Evolutionary conservation across 2,797 vertebrate genomes (phyloP).

Genomic region (Epinephelus coioides): DNA sequence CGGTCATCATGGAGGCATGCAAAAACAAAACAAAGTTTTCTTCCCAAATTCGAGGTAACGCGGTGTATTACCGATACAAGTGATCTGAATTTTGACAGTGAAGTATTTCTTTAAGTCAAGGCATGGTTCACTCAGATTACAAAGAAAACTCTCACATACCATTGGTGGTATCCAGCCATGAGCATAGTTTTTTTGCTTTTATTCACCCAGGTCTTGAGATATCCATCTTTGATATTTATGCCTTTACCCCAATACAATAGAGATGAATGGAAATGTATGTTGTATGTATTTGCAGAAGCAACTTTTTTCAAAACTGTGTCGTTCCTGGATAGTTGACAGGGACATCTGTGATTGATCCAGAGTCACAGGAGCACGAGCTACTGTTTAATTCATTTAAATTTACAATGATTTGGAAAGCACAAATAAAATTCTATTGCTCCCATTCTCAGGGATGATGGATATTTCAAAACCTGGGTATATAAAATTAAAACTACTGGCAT

Average conservation of each 20-base stretch:
- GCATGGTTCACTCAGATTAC: not conserved
- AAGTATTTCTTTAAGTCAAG: not conserved
- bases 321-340: not conserved
- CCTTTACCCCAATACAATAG: not conserved
- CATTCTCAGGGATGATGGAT: not conserved
- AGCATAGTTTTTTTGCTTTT: not conserved
- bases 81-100: no score
- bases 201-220: not conserved
- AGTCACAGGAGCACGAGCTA: not conserved
- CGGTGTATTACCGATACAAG: no score
- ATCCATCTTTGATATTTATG: not conserved
- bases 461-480: not conserved
- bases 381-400: not conserved
- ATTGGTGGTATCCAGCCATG: not conserved
- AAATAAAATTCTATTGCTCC: not conserved
- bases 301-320: not conserved
- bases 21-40: no score
- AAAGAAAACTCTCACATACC: not conserved
- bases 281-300: not conserved
- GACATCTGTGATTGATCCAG: not conserved
- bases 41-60: no score
- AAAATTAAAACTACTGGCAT: not conserved
- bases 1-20: no score
- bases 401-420: not conserved
- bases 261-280: not conserved